phyloP scores from a whole-genome alignment of 2,888 invertebrate species.

The Tetrapedia diversipes region DNA sequence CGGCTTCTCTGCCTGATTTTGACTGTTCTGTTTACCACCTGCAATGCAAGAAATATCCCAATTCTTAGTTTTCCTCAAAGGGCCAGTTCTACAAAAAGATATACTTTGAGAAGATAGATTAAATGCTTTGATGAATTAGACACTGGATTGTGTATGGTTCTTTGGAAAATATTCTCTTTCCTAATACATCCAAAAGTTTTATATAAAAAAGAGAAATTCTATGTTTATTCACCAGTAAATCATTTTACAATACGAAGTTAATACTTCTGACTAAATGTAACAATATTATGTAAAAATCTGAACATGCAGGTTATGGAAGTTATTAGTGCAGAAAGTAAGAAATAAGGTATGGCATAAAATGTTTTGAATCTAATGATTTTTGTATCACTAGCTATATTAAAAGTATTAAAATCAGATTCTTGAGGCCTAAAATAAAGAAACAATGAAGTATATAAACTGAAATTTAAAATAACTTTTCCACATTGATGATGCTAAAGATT shows the following conservation, averaged over 20 bases:
- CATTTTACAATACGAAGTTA: slow-evolving; percentile 28
- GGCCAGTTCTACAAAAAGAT: slow-evolving; percentile 81
- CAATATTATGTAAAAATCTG: slow-evolving; percentile 32
- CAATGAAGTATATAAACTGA: slow-evolving; percentile 65
- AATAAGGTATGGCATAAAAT: slow-evolving; percentile 34
- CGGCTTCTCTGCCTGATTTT: slow-evolving; percentile 88
- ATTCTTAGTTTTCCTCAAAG: slow-evolving; percentile 80
- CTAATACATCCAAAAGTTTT: slow-evolving; percentile 28
- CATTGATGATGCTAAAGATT: slow-evolving; percentile 55
- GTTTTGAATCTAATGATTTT: slow-evolving; percentile 23
- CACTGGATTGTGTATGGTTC: slow-evolving; percentile 63
- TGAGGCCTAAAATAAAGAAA: slow-evolving; percentile 65
- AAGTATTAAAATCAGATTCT: slow-evolving; percentile 53
- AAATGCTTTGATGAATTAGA: slow-evolving; percentile 45
- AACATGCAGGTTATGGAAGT: slow-evolving; percentile 61
- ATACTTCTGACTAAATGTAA: slow-evolving; percentile 34
- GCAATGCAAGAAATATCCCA: slow-evolving; percentile 77
- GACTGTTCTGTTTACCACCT: slow-evolving; percentile 82
- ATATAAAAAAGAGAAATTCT: slow-evolving; percentile 39
- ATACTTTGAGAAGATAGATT: slow-evolving; percentile 50
- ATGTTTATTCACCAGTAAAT: slow-evolving; percentile 18
- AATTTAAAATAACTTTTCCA: slow-evolving; percentile 67
- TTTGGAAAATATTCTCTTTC: slow-evolving; percentile 31
- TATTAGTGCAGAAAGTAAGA: slow-evolving; percentile 57
- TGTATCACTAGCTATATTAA: slow-evolving; percentile 15